phyloP scores from a whole-genome alignment of 2,113 vertebrate genomes.

The Setophaga petechia region DNA sequence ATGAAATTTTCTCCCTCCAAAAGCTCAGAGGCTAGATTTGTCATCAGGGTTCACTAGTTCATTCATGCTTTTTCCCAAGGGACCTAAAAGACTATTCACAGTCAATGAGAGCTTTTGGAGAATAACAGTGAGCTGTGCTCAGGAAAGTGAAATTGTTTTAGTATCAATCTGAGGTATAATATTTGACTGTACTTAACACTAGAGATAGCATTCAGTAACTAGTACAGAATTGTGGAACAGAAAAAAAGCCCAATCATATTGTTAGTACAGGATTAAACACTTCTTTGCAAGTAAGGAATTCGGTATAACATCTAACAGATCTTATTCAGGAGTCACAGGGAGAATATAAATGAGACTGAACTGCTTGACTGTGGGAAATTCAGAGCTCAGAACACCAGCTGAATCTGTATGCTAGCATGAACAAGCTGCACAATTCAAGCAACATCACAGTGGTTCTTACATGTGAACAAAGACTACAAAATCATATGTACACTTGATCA shows the following conservation, averaged over 20 bases:
- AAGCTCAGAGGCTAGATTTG: background rate
- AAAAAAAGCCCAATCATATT: background rate
- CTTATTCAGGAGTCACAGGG: background rate
- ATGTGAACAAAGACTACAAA: background rate
- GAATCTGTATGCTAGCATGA: background rate
- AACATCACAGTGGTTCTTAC: rapidly evolving
- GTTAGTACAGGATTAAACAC: background rate
- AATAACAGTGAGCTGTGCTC: background rate
- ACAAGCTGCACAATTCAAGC: background rate
- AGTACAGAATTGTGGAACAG: background rate
- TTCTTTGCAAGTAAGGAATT: background rate
- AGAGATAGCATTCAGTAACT: background rate
- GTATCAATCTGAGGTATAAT: background rate
- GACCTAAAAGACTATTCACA: background rate
- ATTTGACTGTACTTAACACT: background rate
- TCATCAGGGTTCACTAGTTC: background rate
- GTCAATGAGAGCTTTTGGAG: background rate
- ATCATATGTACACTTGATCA: background rate
- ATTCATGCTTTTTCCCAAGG: background rate
- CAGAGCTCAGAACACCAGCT: background rate
- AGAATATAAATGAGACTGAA: background rate
- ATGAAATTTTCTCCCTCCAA: background rate
- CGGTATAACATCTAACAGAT: background rate
- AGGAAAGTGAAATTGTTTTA: background rate
- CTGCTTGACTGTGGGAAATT: background rate